Percentiles rank a stretch among this genome's conserved stretches.
phyloP scores from a whole-genome alignment of 2,797 vertebrate species.

The Dryobates pubescens region DNA sequence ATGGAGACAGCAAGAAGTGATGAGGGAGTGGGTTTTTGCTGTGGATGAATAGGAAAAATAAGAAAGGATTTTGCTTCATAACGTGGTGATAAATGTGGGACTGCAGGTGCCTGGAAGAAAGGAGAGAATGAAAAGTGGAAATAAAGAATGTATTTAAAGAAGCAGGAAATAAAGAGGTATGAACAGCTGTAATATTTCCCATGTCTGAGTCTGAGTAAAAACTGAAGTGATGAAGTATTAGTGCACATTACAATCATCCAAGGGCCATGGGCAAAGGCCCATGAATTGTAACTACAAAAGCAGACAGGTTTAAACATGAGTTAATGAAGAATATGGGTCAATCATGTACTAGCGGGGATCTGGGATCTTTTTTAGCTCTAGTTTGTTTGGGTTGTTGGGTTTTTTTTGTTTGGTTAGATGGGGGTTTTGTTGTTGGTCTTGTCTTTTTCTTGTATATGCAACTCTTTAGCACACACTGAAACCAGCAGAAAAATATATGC shows the following conservation, averaged over 20 bases:
- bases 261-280: neutral
- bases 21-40: neutral
- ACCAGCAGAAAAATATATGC: neutral
- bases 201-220: neutral
- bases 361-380: neutral
- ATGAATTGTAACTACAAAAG: neutral
- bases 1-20: neutral
- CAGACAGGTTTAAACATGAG: neutral
- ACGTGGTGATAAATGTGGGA: neutral
- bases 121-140: neutral
- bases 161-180: neutral
- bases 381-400: too few relatives aligned
- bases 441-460: neutral
- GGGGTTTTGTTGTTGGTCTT: neutral
- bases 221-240: neutral
- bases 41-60: neutral
- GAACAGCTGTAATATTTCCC: neutral
- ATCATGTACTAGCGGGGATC: accelerated
- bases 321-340: neutral
- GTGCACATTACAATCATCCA: neutral
- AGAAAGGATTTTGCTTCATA: neutral
- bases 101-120: neutral
- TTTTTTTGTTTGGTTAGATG: too few relatives aligned
- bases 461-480: neutral
- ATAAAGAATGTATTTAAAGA: neutral